Conservation (phyloP, 2,113 vertebrate genomes). For the Psammodynastes pulverulentus region DNA sequence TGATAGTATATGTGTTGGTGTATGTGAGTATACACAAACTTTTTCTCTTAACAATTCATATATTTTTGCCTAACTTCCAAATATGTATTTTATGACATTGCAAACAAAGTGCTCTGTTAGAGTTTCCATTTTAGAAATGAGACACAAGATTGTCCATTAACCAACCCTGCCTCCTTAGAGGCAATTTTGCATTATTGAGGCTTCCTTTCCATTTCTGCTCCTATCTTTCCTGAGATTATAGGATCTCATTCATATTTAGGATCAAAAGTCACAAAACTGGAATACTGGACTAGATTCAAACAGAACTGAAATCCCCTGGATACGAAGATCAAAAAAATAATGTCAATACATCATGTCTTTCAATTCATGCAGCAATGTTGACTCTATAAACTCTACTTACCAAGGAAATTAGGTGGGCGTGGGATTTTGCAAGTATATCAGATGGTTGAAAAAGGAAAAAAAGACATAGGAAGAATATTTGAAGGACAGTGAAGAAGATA, state of each 20-base stretch:
- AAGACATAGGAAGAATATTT: background rate
- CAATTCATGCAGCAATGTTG: background rate
- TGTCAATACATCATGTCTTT: background rate
- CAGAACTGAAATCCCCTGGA: background rate
- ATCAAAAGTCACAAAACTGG: conserved; percentile 3
- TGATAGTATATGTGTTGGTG: conserved; percentile 24
- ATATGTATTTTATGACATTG: conserved; percentile 64
- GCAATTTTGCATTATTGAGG: conserved; percentile 61
- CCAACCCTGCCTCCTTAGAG: conserved; percentile 60
- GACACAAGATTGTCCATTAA: conserved; percentile 76
- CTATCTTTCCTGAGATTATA: conserved; percentile 65
- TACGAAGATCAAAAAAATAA: background rate
- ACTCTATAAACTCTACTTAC: background rate
- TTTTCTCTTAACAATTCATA: background rate
- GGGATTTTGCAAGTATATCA: background rate
- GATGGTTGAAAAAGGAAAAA: background rate
- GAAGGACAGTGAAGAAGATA: background rate
- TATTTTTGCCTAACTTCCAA: conserved; percentile 46
- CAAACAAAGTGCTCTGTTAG: conserved; percentile 70
- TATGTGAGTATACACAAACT: conserved; percentile 3
- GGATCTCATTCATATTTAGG: conserved; percentile 34
- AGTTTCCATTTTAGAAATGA: conserved; percentile 73
- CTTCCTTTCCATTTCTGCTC: conserved; percentile 74
- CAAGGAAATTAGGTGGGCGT: background rate
- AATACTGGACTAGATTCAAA: background rate